Conservation (phyloP, 2,797 vertebrate genomes). For the Oryzias dopingdopingensis region DNA sequence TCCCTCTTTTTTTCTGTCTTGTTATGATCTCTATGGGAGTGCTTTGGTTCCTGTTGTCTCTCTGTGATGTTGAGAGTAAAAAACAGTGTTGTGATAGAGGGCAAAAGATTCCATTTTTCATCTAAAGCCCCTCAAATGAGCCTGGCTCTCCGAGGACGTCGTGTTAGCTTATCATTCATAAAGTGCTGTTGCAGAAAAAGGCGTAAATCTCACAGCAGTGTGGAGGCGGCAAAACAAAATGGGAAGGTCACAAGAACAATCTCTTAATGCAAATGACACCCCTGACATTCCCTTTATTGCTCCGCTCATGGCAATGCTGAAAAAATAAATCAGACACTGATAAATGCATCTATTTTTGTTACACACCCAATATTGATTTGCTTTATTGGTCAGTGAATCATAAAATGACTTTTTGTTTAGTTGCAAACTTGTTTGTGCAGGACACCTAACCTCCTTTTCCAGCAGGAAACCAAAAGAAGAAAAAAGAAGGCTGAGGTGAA, state of each 20-base stretch:
- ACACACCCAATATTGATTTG: too few relatives aligned
- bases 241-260: conserved; percentile 49
- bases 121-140: conserved; percentile 25
- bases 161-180: conserved; percentile 53
- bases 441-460: conserved; percentile 1
- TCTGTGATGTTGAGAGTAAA: conserved; percentile 47
- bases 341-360: too few relatives aligned
- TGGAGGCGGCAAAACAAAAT: conserved; percentile 41
- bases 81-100: conserved; percentile 53
- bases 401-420: too few relatives aligned
- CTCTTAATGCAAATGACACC: conserved; percentile 49
- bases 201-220: conserved; percentile 40
- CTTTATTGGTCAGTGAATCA: too few relatives aligned
- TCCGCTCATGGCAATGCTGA: conserved; percentile 33
- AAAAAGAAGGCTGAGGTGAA: conserved; percentile 23
- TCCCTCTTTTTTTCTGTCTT: conserved; percentile 39
- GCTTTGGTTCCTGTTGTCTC: conserved; percentile 49
- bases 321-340: conserved; percentile 5
- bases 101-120: conserved; percentile 43
- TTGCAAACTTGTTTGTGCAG: too few relatives aligned
- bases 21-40: conserved; percentile 41
- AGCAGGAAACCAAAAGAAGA: conserved; percentile 12
- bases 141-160: conserved; percentile 35
- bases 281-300: conserved; percentile 42
- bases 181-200: conserved; percentile 53